Percentiles rank a stretch among this genome's conserved stretches.
These are phyloP conservation scores for Dasyornis broadbenti DNA, from an alignment of 2,113 vertebrate genomes.

Conservation along the genomic window DNA sequence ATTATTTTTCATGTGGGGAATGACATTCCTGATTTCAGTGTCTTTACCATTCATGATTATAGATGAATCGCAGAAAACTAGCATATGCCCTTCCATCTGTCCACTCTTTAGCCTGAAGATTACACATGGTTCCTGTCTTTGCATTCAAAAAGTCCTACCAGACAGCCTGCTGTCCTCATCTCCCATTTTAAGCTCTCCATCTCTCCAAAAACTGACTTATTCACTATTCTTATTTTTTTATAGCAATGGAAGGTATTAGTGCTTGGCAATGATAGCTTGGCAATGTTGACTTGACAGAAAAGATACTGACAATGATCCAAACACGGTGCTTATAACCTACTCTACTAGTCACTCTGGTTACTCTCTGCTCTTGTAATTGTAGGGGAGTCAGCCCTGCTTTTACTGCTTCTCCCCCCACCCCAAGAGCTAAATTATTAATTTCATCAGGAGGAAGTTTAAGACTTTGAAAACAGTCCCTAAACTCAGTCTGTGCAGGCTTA, in stretches of 20 bases:
- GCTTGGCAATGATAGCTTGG: not conserved
- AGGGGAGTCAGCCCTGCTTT: not conserved
- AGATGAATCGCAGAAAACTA: not conserved
- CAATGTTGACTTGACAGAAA: not conserved
- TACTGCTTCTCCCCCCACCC: rapidly evolving
- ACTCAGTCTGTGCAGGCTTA: not conserved
- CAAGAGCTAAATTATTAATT: no score
- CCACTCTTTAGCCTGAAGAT: not conserved
- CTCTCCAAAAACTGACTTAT: not conserved
- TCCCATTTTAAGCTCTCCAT: not conserved
- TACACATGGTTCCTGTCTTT: not conserved
- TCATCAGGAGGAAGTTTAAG: not conserved
- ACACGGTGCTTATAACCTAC: not conserved
- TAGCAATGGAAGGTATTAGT: not conserved
- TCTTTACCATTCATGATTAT: not conserved
- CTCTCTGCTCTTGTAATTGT: not conserved
- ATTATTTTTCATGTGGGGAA: not conserved
- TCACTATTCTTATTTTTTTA: not conserved
- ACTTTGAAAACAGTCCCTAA: not conserved
- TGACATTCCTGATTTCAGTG: not conserved
- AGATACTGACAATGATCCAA: not conserved
- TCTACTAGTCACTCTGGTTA: not conserved
- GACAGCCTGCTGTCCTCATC: not conserved
- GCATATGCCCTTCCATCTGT: not conserved
- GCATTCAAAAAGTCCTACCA: not conserved